These are phyloP conservation scores for Adelognathus sp. DNA, from an alignment of 2,888 invertebrate genomes.

Conservation along the genomic window DNA sequence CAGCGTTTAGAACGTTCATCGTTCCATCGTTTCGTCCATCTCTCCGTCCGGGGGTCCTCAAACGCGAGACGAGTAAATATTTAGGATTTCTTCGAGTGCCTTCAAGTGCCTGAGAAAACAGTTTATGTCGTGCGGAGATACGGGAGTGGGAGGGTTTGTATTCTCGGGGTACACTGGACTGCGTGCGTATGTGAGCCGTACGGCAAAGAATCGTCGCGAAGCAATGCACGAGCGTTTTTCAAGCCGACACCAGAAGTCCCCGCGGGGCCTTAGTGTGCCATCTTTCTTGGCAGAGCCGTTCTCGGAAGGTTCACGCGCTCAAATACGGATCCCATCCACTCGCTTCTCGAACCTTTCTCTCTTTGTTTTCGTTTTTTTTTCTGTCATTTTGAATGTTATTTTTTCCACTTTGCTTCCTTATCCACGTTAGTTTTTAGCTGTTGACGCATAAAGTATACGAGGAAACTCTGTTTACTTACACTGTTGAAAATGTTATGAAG, in stretches of 20 bases:
- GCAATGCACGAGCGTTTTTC: conserved; percentile 1
- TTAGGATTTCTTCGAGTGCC: conserved; percentile 78
- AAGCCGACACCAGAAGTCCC: conserved; percentile 53
- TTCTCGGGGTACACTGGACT: conserved; percentile 13
- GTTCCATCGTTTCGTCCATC: conserved; percentile 15
- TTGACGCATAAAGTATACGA: conserved; percentile 14
- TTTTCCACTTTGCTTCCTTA: not conserved
- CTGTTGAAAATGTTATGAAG: no score
- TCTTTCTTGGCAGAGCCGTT: conserved; percentile 14
- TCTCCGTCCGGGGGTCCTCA: conserved; percentile 41
- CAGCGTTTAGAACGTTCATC: conserved; percentile 25
- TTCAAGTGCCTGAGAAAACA: conserved; percentile 79
- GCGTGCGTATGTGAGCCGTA: conserved; percentile 9
- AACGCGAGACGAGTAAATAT: conserved; percentile 74
- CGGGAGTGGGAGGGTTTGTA: conserved; percentile 28
- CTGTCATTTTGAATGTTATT: not conserved
- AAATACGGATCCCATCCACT: conserved; percentile 32
- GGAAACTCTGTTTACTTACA: conserved; percentile 17
- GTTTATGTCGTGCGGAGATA: conserved; percentile 68
- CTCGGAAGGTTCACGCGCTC: conserved; percentile 22
- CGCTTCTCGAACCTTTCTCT: not conserved
- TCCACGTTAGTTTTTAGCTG: conserved; percentile 22
- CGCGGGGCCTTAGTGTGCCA: conserved; percentile 30
- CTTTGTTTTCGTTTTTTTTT: conserved; percentile 1
- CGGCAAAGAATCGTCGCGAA: conserved; percentile 25